Percentiles rank a stretch among this genome's conserved stretches.
Conservation (phyloP, 2,113 vertebrate species). For the Monopterus albus region DNA sequence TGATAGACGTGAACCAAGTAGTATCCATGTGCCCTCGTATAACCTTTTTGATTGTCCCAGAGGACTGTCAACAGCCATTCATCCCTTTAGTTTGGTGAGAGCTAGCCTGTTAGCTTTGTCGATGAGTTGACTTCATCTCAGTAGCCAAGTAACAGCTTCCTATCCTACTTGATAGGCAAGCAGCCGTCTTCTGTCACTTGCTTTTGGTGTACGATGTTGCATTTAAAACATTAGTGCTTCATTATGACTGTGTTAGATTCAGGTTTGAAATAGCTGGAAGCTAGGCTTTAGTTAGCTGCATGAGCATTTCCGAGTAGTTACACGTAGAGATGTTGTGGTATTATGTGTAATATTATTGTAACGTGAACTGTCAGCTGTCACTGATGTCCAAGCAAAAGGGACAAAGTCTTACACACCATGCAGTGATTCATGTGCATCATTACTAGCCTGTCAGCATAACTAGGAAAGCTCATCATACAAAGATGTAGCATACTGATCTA, state of each 20-base stretch:
- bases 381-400: background rate
- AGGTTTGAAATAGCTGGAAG: background rate
- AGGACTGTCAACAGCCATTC: background rate
- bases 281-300: background rate
- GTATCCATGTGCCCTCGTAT: background rate
- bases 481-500: background rate
- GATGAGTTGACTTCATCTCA: conserved; percentile 3
- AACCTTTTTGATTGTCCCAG: background rate
- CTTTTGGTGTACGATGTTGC: background rate
- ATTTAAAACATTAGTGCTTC: too few species aligned
- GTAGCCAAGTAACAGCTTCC: conserved; percentile 14
- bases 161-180: background rate
- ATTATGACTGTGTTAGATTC: background rate
- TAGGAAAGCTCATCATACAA: background rate
- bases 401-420: background rate
- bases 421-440: background rate
- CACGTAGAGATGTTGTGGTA: background rate
- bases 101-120: conserved; percentile 1
- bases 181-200: background rate
- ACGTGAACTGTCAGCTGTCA: background rate
- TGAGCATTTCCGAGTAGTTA: too few species aligned
- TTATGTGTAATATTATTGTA: too few species aligned
- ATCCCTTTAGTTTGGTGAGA: background rate
- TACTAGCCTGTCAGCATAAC: background rate
- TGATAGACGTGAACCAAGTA: fast-evolving